These are phyloP conservation scores for Babylonia areolata DNA, from an alignment of 1,140 invertebrate species.

Conservation along the genomic window DNA sequence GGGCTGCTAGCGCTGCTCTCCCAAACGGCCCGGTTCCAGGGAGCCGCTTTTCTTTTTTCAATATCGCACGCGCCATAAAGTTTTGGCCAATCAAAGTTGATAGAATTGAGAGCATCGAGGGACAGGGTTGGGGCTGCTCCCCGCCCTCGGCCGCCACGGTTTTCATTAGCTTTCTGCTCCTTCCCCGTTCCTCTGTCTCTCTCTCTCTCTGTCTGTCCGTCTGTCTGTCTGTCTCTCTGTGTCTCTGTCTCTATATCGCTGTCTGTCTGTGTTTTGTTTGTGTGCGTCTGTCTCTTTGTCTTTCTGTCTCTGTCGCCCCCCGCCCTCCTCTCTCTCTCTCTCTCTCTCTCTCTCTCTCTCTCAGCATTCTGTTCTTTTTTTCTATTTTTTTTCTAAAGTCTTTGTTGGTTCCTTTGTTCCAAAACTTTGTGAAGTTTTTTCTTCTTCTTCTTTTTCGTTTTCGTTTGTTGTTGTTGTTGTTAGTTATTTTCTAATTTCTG, in stretches of 20 bases:
- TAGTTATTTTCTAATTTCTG: too few species aligned
- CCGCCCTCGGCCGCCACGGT: background rate
- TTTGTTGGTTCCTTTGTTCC: too few species aligned
- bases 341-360: background rate
- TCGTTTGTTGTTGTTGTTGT: too few species aligned
- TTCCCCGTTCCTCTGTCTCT: background rate
- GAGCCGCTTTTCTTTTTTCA: background rate
- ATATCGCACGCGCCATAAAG: slow-evolving; percentile 25
- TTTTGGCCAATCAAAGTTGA: slow-evolving; percentile 28
- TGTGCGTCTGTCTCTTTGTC: background rate
- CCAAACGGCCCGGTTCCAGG: background rate
- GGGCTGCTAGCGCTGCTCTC: background rate
- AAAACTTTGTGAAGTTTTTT: too few species aligned
- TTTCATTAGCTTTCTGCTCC: background rate
- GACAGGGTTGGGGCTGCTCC: background rate
- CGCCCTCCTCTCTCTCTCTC: background rate
- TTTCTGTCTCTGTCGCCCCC: background rate
- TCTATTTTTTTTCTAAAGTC: too few species aligned
- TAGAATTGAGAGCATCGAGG: slow-evolving; percentile 11
- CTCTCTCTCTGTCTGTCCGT: background rate
- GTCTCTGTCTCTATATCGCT: background rate
- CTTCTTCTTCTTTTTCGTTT: too few species aligned
- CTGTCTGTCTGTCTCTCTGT: background rate
- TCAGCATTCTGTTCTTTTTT: too few species aligned
- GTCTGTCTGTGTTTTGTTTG: background rate